A percentile compares a stretch with the other conserved stretches of the same genome.
Conservation (phyloP, 2,888 invertebrate species). For the Drosophila meridionalis region DNA sequence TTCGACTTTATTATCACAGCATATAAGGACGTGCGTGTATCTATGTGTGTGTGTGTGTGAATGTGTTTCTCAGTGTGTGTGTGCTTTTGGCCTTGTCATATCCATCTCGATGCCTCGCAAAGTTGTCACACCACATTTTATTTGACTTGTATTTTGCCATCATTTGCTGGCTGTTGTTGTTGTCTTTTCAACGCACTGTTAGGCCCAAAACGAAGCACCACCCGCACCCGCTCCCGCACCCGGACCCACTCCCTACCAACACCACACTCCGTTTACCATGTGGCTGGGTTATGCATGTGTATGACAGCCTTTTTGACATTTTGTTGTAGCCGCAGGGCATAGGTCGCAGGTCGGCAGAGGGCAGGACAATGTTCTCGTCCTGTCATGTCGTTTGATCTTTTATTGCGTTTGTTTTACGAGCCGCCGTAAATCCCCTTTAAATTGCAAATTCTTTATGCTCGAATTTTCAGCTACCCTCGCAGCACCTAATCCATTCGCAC, state of each 20-base stretch:
- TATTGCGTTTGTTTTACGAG: slow-evolving; percentile 81
- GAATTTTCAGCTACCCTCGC: slow-evolving; percentile 57
- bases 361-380: slow-evolving; percentile 60
- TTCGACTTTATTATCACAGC: slow-evolving; percentile 55
- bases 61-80: background rate
- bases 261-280: background rate
- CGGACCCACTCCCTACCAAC: background rate
- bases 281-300: slow-evolving; percentile 39
- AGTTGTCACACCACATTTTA: slow-evolving; percentile 78
- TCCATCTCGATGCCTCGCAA: slow-evolving; percentile 67
- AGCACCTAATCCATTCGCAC: slow-evolving; percentile 23
- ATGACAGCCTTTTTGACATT: slow-evolving; percentile 69
- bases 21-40: slow-evolving; percentile 16
- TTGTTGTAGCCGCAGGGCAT: slow-evolving; percentile 56
- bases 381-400: slow-evolving; percentile 78
- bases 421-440: slow-evolving; percentile 78
- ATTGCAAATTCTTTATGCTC: slow-evolving; percentile 81
- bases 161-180: slow-evolving; percentile 47
- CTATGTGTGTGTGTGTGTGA: slow-evolving; percentile 2
- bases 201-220: slow-evolving; percentile 18
- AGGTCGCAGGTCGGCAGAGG: slow-evolving; percentile 40
- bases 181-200: slow-evolving; percentile 47
- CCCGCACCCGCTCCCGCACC: background rate
- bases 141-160: slow-evolving; percentile 69
- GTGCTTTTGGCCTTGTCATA: slow-evolving; percentile 64